Conservation (phyloP, 2,888 invertebrate species). For the Drosophila trichaetosa region DNA sequence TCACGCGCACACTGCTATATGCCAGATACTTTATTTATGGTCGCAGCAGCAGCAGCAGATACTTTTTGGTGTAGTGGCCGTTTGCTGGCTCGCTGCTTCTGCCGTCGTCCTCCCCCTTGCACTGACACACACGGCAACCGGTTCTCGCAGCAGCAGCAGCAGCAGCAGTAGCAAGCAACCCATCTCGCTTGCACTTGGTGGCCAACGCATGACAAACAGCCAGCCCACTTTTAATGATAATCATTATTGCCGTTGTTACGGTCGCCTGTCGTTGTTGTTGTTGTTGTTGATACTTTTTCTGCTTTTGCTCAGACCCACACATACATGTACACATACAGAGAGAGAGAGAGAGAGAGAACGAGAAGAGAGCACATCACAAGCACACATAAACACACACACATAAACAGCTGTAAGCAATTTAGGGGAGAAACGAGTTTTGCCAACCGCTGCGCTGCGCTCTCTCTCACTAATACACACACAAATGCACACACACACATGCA, state of each 20-base stretch:
- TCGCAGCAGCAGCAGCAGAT: slow-evolving; percentile 67
- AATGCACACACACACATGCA: not conserved
- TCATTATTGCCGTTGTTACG: slow-evolving; percentile 82
- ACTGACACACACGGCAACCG: slow-evolving; percentile 59
- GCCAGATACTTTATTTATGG: slow-evolving; percentile 83
- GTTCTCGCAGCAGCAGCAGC: slow-evolving; percentile 49
- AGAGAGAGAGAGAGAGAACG: not conserved
- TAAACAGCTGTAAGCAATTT: slow-evolving; percentile 26
- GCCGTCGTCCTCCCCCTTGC: slow-evolving; percentile 16
- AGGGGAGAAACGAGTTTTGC: slow-evolving; percentile 71
- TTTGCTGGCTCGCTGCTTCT: slow-evolving; percentile 17
- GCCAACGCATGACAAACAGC: slow-evolving; percentile 66
- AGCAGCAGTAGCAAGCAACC: slow-evolving; percentile 27
- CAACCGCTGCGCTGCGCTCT: slow-evolving; percentile 41
- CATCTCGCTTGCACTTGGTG: slow-evolving; percentile 47
- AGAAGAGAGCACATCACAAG: not conserved
- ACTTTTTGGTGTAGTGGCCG: slow-evolving; percentile 61
- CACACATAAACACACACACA: slow-evolving; percentile 17
- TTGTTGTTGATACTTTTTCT: slow-evolving; percentile 58
- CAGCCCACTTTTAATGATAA: slow-evolving; percentile 83
- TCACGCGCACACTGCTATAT: slow-evolving; percentile 52
- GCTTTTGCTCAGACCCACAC: slow-evolving; percentile 41
- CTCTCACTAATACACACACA: slow-evolving; percentile 25
- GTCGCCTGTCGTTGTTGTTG: slow-evolving; percentile 58
- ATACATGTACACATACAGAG: slow-evolving; percentile 12